phyloP scores from a whole-genome alignment of 1,140 invertebrate species.

The Sinella curviseta region DNA sequence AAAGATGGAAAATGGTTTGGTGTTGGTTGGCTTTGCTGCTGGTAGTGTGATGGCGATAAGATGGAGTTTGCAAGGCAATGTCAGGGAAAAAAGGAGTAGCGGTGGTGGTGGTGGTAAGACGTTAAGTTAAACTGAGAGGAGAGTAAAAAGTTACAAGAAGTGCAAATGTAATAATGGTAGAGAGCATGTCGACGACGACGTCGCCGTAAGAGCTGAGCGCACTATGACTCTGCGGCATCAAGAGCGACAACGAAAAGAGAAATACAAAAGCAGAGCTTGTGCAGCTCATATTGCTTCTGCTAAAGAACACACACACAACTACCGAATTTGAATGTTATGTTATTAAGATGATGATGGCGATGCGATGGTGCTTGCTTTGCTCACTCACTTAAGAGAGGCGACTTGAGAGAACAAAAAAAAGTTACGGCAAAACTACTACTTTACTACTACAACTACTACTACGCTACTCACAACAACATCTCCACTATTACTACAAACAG shows the following conservation, averaged over 20 bases:
- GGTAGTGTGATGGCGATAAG: background rate
- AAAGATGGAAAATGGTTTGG: background rate
- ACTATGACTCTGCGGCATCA: too few species aligned
- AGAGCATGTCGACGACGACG: too few species aligned
- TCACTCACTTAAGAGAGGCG: background rate
- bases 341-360: constrained; percentile 6
- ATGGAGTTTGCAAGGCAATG: background rate
- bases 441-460: background rate
- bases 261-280: too few species aligned
- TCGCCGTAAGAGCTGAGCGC: too few species aligned
- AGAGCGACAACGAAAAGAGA: too few species aligned
- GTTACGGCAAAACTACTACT: constrained; percentile 5
- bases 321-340: background rate
- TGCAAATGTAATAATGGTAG: too few species aligned
- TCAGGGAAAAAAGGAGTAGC: background rate
- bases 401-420: background rate
- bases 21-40: background rate
- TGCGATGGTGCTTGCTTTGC: constrained; percentile 17
- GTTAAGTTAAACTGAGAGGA: background rate
- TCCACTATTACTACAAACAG: background rate
- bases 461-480: background rate
- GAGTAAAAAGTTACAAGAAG: background rate
- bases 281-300: too few species aligned
- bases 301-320: too few species aligned
- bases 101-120: background rate